These are phyloP conservation scores for Oxyura jamaicensis DNA, from an alignment of 2,113 vertebrate genomes.

Conservation along the genomic window DNA sequence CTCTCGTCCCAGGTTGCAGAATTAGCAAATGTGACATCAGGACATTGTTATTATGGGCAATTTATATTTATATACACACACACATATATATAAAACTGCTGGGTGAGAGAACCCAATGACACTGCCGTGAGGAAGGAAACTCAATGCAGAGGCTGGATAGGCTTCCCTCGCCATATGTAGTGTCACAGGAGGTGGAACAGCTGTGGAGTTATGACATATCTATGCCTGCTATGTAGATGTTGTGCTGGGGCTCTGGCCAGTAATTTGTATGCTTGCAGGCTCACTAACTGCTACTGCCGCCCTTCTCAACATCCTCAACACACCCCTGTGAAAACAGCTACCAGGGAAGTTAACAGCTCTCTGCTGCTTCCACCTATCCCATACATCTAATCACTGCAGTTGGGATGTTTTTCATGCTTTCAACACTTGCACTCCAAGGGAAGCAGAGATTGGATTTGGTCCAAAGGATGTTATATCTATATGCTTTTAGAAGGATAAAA, in stretches of 20 bases:
- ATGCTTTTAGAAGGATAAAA: slow-evolving; percentile 21
- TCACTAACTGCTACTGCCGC: slow-evolving; percentile 13
- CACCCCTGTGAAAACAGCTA: neutral
- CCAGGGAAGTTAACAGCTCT: neutral
- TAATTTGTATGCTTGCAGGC: neutral
- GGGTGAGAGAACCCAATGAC: neutral
- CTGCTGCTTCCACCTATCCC: neutral
- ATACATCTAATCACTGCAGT: neutral
- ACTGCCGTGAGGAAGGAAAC: neutral
- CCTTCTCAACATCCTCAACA: neutral
- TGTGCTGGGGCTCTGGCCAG: slow-evolving; percentile 3
- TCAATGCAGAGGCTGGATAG: neutral
- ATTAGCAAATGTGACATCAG: neutral
- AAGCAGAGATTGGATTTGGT: neutral
- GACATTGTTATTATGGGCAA: neutral
- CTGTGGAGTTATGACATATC: slow-evolving; percentile 6
- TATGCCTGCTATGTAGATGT: neutral
- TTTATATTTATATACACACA: neutral
- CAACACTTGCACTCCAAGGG: neutral
- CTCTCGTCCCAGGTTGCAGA: neutral
- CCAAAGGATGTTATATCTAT: neutral
- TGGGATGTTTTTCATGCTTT: neutral
- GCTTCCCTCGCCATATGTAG: neutral
- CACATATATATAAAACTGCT: too few relatives aligned
- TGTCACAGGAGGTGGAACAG: neutral